Evolutionary conservation across 1,140 invertebrate species (phyloP).

Genomic region (Ectropis grisescens): DNA sequence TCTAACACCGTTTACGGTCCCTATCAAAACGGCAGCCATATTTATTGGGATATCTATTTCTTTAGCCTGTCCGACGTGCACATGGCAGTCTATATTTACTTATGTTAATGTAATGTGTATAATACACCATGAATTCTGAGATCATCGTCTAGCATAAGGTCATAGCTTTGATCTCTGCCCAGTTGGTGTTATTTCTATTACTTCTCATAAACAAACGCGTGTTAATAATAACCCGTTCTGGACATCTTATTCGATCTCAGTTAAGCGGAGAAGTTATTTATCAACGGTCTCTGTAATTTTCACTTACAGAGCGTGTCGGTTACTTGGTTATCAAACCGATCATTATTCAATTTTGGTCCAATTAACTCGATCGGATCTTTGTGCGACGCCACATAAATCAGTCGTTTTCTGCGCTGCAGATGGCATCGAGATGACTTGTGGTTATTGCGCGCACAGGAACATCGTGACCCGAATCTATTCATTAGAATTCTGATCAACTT

Average conservation of each 20-base stretch:
- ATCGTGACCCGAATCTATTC: not conserved
- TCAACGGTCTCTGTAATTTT: constrained; percentile 15
- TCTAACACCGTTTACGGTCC: not conserved
- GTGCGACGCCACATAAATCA: constrained; percentile 20
- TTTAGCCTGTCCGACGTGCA: too few relatives aligned
- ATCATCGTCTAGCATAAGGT: not conserved
- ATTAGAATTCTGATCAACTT: too few relatives aligned
- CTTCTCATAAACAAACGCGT: too few relatives aligned
- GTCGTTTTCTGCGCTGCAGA: constrained; percentile 6
- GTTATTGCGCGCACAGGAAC: constrained; percentile 1
- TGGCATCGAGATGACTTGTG: constrained; percentile 1
- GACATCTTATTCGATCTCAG: too few relatives aligned
- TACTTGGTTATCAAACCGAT: constrained; percentile 24
- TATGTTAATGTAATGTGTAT: not conserved
- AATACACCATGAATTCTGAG: not conserved
- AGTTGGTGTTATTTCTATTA: too few relatives aligned
- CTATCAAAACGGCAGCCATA: too few relatives aligned
- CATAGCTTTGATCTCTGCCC: too few relatives aligned
- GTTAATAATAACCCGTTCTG: too few relatives aligned
- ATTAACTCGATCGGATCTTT: constrained; percentile 23
- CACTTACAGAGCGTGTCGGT: too few relatives aligned
- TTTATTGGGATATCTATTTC: too few relatives aligned
- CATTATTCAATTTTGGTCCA: constrained; percentile 38
- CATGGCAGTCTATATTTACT: too few relatives aligned
- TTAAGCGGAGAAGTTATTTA: too few relatives aligned